Evolutionary conservation across 1,140 invertebrate species (phyloP).

Genomic region (Cheumatopsyche charites): DNA sequence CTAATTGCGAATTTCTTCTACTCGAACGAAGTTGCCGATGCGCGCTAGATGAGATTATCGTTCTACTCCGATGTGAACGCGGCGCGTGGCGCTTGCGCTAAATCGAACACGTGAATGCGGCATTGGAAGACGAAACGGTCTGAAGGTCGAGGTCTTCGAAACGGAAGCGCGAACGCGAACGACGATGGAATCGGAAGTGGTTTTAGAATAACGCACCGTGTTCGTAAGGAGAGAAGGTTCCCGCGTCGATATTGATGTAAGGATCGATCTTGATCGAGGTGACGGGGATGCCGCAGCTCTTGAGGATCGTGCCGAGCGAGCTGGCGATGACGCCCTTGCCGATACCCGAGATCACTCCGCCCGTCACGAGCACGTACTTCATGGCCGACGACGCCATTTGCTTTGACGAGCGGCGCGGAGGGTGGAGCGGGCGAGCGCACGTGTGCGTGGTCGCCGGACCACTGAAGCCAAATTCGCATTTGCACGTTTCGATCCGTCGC

Average conservation of each 20-base stretch:
- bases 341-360: conserved; percentile 97
- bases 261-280: conserved; percentile 99
- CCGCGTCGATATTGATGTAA: conserved; percentile 98
- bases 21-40: too few species aligned
- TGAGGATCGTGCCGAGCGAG: conserved; percentile 93
- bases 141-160: too few species aligned
- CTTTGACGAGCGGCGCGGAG: background rate
- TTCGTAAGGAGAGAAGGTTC: conserved; percentile 98
- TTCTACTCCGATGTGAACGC: too few species aligned
- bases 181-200: background rate
- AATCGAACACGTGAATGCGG: too few species aligned
- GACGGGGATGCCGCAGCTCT: conserved; percentile 89
- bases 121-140: too few species aligned
- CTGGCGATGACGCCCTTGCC: conserved; percentile 98
- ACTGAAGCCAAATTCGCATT: background rate
- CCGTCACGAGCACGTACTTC: conserved; percentile 98
- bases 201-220: conserved; percentile 75
- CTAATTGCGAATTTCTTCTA: too few species aligned
- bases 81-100: too few species aligned
- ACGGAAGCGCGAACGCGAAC: background rate
- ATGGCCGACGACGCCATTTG: conserved; percentile 58
- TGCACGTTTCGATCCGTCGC: background rate
- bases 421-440: background rate
- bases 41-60: too few species aligned
- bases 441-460: conserved; percentile 21